Evolutionary conservation across 2,797 vertebrate genomes (phyloP).

Genomic region (Rhyacichthys aspro): DNA sequence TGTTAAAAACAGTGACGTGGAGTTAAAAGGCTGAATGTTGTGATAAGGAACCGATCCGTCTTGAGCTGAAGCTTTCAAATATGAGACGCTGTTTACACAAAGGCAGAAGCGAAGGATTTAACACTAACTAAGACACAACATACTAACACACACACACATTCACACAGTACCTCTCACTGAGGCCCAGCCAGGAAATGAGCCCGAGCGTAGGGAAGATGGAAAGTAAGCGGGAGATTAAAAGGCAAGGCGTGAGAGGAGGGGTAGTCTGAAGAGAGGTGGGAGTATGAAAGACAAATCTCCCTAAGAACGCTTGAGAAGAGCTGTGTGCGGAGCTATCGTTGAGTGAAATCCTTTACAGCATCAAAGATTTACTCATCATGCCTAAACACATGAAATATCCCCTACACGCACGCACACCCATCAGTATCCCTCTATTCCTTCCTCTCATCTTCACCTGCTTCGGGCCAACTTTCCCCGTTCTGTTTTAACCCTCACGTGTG

Average conservation of each 20-base stretch:
- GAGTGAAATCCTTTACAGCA: slow-evolving; percentile 75
- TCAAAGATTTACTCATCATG: slow-evolving; percentile 71
- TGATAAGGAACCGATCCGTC: slow-evolving; percentile 62
- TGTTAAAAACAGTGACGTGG: slow-evolving; percentile 57
- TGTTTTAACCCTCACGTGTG: slow-evolving; percentile 13
- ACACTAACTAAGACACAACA: slow-evolving; percentile 56
- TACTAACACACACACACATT: slow-evolving; percentile 12
- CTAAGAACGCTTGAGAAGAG: slow-evolving; percentile 72
- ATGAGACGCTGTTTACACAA: slow-evolving; percentile 66
- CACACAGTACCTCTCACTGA: slow-evolving; percentile 58
- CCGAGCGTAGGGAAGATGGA: slow-evolving; percentile 63
- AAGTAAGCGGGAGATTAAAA: slow-evolving; percentile 71
- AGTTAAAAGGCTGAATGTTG: slow-evolving; percentile 68
- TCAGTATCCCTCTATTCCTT: slow-evolving; percentile 18
- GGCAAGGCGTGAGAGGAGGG: slow-evolving; percentile 71
- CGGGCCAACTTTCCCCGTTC: slow-evolving; percentile 24
- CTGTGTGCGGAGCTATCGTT: slow-evolving; percentile 66
- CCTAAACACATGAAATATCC: slow-evolving; percentile 59
- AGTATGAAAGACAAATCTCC: slow-evolving; percentile 81
- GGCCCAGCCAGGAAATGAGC: slow-evolving; percentile 65
- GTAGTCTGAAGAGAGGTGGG: slow-evolving; percentile 74
- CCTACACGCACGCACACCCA: slow-evolving; percentile 7
- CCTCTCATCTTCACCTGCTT: slow-evolving; percentile 36
- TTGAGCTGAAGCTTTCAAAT: slow-evolving; percentile 64
- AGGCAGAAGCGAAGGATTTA: slow-evolving; percentile 64